Evolutionary conservation across 2,888 invertebrate species (phyloP), one percentile per base, ranked within the genome.

Genomic region (Campopleginae sp.): DNA sequence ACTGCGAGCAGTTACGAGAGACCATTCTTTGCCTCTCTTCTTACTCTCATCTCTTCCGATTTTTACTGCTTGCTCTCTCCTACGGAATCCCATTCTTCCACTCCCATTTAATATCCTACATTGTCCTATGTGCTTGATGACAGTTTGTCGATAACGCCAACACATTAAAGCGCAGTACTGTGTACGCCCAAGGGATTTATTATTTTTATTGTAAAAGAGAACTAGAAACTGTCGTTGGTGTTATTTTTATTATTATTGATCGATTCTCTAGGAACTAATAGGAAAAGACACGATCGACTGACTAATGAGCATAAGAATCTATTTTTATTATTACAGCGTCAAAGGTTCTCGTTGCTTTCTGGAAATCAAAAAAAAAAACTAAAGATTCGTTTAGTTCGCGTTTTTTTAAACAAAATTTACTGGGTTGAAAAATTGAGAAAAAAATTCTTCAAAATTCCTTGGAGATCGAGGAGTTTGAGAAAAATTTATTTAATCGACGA

Each of bases 41-140:
- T 68, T 66, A 14, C 31, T 80, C 80, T 51, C 63, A 19, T 42
- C 14, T 54, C 27, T 44, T 12, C 58, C 10, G 14, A 38, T 79
- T 70, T 23, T 70, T 23, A 68, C 48, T 33, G n/a, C n/a, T 76
- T 71, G 38, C 38, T 3, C 38, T 38, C 6, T 38, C 46, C 80
- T 38, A 23, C 71, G 58, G 54, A 84, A 80, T 71, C 27, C 51
- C 65, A 78, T 82, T 82, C 63, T 72, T 27, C 65, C 80, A 19
- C 79, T 74, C n/a, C 66, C 80, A 51, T 75, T 84, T 80, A 76
- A 75, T 46, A 75, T 46, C 71, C 51, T 75, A 71, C 84, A 84
- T 78, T 84, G 76, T 84, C 44, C 8, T n/a, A 31, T 54, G 44
- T 61, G 70, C 42, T 76, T 33, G 61, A 80, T 71, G 51, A 58